Percentiles rank a stretch among this genome's conserved stretches.
Evolutionary conservation across 1,140 invertebrate genomes (phyloP).

Genomic region (Heliconius congener): DNA sequence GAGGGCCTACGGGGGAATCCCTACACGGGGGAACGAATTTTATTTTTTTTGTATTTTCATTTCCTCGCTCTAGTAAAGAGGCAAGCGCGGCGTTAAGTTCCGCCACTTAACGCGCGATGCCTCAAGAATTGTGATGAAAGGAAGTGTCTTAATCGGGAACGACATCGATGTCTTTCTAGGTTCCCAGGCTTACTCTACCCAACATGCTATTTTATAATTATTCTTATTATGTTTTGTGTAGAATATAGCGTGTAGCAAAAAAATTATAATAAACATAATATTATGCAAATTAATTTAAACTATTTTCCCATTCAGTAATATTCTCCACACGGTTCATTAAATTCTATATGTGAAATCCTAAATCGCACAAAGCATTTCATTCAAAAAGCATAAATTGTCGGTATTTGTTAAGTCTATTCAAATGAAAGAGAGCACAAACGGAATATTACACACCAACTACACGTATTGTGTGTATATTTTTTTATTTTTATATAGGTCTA

Average conservation of each 20-base stretch:
- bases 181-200: no score
- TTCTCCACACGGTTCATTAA: not conserved
- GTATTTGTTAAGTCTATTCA: conserved; percentile 19
- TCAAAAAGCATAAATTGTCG: conserved; percentile 14
- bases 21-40: no score
- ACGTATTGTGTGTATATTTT: not conserved
- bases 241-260: no score
- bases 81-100: no score
- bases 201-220: no score
- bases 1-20: no score
- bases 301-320: not conserved
- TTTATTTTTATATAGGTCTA: no score
- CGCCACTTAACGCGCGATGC: no score
- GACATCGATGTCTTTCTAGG: no score
- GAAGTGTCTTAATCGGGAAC: not conserved
- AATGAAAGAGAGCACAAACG: conserved; percentile 8
- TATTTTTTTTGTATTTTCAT: no score
- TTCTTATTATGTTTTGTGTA: no score
- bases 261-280: not conserved
- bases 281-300: not conserved
- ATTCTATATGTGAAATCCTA: conserved; percentile 10
- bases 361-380: conserved; percentile 25
- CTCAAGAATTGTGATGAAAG: not conserved
- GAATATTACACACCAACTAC: conserved; percentile 16
- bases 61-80: no score